Evolutionary conservation across 1,140 invertebrate genomes (phyloP).

Genomic region (Wiebesia pumilae): DNA sequence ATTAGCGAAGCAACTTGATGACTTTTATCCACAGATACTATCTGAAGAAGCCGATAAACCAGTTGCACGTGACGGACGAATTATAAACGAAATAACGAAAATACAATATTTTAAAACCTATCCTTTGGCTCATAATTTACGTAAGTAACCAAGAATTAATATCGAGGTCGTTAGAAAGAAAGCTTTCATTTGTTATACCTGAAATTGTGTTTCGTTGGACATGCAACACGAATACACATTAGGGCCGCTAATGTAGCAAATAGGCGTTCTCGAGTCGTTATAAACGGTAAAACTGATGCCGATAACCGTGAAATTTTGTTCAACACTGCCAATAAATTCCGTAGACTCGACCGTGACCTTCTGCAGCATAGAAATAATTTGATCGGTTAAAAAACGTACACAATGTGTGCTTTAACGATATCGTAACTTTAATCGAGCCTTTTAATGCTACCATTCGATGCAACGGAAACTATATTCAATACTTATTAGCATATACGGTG

Average conservation of each 20-base stretch:
- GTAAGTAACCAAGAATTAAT: background rate
- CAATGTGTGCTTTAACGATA: background rate
- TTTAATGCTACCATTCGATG: background rate
- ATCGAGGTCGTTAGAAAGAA: background rate
- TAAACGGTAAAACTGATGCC: constrained; percentile 65
- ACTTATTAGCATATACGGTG: no score
- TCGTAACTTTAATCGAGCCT: background rate
- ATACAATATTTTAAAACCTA: no score
- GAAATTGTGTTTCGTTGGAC: constrained; percentile 62
- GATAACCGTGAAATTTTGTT: constrained; percentile 63
- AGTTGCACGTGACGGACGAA: background rate
- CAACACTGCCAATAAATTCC: constrained; percentile 61
- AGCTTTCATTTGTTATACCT: constrained; percentile 53
- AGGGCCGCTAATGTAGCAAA: constrained; percentile 63
- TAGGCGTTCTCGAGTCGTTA: constrained; percentile 46
- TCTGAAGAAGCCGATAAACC: constrained; percentile 47
- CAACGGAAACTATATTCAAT: background rate
- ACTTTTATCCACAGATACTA: constrained; percentile 60
- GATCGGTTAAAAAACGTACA: background rate
- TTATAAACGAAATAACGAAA: background rate
- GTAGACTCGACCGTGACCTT: constrained; percentile 59
- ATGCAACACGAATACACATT: constrained; percentile 64
- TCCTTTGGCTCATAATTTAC: no score
- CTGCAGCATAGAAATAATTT: constrained; percentile 46
- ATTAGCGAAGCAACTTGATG: constrained; percentile 64